Evolutionary conservation across 2,113 vertebrate genomes (phyloP).

Genomic region (Nanorana parkeri): DNA sequence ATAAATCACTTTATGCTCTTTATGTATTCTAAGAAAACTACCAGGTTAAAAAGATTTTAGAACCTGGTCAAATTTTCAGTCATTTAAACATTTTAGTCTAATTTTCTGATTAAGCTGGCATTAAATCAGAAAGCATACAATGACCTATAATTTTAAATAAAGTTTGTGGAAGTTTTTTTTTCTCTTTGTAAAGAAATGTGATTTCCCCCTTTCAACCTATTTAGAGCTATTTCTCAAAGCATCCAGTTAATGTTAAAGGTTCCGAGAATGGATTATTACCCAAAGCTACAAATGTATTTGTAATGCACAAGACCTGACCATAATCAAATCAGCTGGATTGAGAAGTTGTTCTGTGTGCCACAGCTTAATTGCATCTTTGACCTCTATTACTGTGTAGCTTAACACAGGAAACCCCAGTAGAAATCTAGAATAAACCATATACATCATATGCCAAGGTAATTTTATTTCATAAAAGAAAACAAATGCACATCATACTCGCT

Average conservation of each 20-base stretch:
- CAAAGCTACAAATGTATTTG: slow-evolving; percentile 50
- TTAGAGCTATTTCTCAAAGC: slow-evolving; percentile 6
- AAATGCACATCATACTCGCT: slow-evolving; percentile 2
- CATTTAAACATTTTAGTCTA: too few relatives aligned
- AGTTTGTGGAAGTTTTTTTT: not conserved
- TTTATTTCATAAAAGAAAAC: slow-evolving; percentile 48
- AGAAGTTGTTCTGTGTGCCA: slow-evolving; percentile 40
- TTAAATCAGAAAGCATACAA: not conserved
- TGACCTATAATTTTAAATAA: not conserved
- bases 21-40: too few relatives aligned
- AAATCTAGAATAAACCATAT: slow-evolving; percentile 40
- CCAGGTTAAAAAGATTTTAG: too few relatives aligned
- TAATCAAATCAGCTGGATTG: slow-evolving; percentile 51
- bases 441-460: slow-evolving; percentile 39
- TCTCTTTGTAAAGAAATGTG: not conserved
- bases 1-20: too few relatives aligned
- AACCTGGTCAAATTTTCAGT: too few relatives aligned
- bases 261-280: slow-evolving; percentile 39
- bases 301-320: slow-evolving; percentile 47
- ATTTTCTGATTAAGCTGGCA: too few relatives aligned
- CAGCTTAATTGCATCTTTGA: slow-evolving; percentile 53
- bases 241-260: slow-evolving; percentile 32
- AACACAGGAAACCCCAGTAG: slow-evolving; percentile 19
- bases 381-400: slow-evolving; percentile 50
- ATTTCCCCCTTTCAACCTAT: not conserved